Conservation (phyloP, 1,140 invertebrate genomes). For the Nylanderia fulva region DNA sequence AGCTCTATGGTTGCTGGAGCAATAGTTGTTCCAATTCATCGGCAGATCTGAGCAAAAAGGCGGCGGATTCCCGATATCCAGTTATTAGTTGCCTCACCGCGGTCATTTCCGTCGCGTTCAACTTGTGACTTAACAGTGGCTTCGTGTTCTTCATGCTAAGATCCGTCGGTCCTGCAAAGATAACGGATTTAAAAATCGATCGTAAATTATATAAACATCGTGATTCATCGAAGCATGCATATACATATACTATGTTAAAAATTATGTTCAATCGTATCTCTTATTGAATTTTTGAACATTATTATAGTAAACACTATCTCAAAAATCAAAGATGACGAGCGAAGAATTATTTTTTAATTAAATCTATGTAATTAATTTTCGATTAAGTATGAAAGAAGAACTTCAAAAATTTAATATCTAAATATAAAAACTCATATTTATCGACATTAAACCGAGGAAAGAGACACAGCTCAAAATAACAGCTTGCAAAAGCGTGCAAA, state of each 20-base stretch:
- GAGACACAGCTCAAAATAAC: no score
- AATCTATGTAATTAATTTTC: neutral
- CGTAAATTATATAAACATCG: neutral
- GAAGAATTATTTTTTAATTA: neutral
- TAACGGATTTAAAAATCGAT: neutral
- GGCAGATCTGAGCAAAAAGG: conserved; percentile 96
- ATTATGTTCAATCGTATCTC: neutral
- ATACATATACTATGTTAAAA: neutral
- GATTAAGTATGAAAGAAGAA: no score
- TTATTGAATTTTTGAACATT: neutral
- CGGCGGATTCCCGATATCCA: conserved; percentile 97
- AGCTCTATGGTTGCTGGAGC: conserved; percentile 90
- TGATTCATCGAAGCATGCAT: neutral
- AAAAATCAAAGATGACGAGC: neutral
- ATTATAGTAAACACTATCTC: no score
- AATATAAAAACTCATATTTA: no score
- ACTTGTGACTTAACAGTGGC: conserved; percentile 92
- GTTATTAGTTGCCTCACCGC: conserved; percentile 97
- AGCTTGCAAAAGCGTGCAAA: no score
- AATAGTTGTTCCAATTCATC: conserved; percentile 97
- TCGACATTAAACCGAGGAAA: no score
- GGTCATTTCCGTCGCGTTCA: conserved; percentile 95
- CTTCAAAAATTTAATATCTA: neutral
- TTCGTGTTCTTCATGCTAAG: conserved; percentile 90
- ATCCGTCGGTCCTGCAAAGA: conserved; percentile 91